A percentile compares a stretch with the other conserved stretches of the same genome.
These are phyloP conservation scores for Phyllotreta striolata DNA, from an alignment of 2,888 invertebrate species.

Conservation along the genomic window DNA sequence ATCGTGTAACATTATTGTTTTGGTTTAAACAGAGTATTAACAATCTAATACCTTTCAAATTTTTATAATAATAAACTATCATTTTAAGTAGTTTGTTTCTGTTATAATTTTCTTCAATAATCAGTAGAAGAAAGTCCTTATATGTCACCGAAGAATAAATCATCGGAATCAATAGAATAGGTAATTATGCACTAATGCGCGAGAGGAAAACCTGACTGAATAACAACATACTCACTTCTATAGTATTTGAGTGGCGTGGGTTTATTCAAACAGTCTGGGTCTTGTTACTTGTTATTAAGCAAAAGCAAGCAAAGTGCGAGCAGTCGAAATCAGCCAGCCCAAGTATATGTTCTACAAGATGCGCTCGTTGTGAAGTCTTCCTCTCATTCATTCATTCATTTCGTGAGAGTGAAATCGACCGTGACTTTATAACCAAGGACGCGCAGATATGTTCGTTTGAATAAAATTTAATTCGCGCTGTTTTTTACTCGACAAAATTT, in stretches of 20 bases:
- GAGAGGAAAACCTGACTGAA: too few species aligned
- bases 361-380: background rate
- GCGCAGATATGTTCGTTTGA: too few species aligned
- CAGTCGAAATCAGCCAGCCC: constrained; percentile 1
- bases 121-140: background rate
- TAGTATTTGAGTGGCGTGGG: too few species aligned
- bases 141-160: constrained; percentile 8
- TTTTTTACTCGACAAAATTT: background rate
- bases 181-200: background rate
- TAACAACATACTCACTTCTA: too few species aligned
- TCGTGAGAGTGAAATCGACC: constrained; percentile 17
- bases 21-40: background rate
- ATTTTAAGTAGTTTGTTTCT: background rate
- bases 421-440: background rate
- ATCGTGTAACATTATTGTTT: background rate
- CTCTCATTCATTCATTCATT: constrained; percentile 4
- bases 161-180: too few species aligned
- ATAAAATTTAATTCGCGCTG: too few species aligned
- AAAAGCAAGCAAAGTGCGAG: too few species aligned
- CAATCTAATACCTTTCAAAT: background rate
- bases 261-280: too few species aligned
- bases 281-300: constrained; percentile 5
- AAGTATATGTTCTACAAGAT: constrained; percentile 4
- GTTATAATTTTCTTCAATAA: background rate
- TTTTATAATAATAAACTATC: background rate